Base-by-base conservation (phyloP, 2,797 vertebrate genomes). In the Sorex maritimensis region DNA sequence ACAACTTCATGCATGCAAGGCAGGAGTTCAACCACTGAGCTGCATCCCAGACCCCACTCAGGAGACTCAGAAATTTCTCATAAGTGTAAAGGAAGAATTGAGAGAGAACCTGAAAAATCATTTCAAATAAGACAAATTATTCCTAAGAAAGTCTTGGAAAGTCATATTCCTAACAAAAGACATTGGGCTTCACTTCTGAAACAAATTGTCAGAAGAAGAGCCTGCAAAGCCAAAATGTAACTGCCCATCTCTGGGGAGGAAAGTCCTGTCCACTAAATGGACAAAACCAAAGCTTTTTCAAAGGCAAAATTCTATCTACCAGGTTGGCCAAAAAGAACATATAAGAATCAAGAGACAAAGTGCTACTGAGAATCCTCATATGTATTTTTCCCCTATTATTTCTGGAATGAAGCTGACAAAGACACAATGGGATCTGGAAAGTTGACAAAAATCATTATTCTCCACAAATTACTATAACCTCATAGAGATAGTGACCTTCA, bases 401-500 rank as follows among this genome's bases (percentile, higher is more conserved):
- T 95, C 97, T 97, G 96, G 95, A 95, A 92, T 52, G 87, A 97
- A 95, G 90, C 85, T 81, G 72, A 97, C 91, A 96, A 97, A 98
- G 95, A 88, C 55, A 94, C 89, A 88, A 90, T 89, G 74, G 72
- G 38, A 97, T 95, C 95, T 97, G 95, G 93, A 97, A 97, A 97
- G 90, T 83, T 81, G 91, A 98, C 96, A 98, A 97, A 98, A 98
- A 96, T 95, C 96, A 97, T 97, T 97, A 96, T 96, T 97, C 96
- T 97, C 95, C 94, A 96, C 92, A 98, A 98, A 98, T 97, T 96
- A 93, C 93, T 97, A 96, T 97, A 97, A 98, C 98, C 97, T 97
- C 97, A 95, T 97, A 97, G 81, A 96, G 75, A 88, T 97, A 97
- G 92, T 97, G 97, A 98, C 98, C 97, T 98, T 98, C 97, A 98